A percentile compares a stretch with the other conserved stretches of the same genome.
Conservation (phyloP, 2,113 vertebrate species). For the Onychostruthus taczanowskii region DNA sequence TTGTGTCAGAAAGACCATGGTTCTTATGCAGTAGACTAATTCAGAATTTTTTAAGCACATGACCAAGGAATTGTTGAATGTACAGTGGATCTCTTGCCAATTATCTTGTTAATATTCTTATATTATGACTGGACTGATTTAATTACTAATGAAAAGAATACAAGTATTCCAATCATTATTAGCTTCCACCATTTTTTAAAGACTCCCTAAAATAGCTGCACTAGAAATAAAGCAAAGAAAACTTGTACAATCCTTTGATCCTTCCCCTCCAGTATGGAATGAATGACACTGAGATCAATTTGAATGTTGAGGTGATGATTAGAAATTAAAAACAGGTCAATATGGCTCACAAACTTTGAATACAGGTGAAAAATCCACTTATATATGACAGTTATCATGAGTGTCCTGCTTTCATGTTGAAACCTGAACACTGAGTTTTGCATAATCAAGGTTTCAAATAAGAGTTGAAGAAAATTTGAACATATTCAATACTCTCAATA, state of each 20-base stretch:
- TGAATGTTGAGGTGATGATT: neutral
- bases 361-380: neutral
- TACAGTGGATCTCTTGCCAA: neutral
- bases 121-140: neutral
- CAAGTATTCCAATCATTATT: neutral
- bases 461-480: neutral
- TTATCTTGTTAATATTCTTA: neutral
- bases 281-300: neutral
- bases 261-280: neutral
- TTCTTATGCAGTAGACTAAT: neutral
- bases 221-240: constrained; percentile 9
- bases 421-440: neutral
- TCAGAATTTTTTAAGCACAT: neutral
- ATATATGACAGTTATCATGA: neutral
- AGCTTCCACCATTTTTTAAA: neutral
- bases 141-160: constrained; percentile 8
- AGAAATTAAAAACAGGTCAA: neutral
- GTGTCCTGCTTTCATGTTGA: neutral
- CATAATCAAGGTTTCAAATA: neutral
- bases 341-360: neutral
- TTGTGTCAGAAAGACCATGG: neutral
- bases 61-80: neutral
- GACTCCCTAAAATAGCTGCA: neutral
- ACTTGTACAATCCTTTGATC: neutral
- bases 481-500: neutral